phyloP scores from a whole-genome alignment of 1,140 invertebrate genomes.

The Metopolophium dirhodum region DNA sequence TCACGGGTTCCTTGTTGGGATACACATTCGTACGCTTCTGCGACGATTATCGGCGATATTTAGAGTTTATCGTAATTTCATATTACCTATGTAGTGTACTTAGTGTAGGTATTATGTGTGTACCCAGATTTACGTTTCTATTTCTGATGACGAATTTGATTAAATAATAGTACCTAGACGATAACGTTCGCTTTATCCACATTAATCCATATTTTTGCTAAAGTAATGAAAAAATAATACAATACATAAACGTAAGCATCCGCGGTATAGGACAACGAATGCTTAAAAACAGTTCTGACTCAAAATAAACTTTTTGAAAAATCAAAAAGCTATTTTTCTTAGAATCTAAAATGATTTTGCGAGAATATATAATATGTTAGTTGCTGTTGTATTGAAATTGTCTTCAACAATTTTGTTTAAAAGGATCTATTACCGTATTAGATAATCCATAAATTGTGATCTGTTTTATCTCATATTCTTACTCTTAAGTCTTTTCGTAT shows the following conservation, averaged over 20 bases:
- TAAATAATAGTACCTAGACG: no score
- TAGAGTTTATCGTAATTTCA: no score
- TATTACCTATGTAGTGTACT: no score
- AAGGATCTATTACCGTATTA: neutral
- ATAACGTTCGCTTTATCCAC: no score
- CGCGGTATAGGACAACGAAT: neutral
- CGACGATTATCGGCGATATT: no score
- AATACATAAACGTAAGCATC: neutral
- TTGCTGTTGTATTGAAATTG: neutral
- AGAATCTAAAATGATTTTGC: neutral
- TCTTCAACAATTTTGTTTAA: neutral
- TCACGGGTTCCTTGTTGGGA: no score
- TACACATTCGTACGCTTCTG: no score
- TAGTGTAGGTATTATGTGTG: no score
- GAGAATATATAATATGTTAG: neutral
- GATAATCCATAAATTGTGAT: neutral
- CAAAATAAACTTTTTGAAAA: no score
- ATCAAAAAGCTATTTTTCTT: neutral
- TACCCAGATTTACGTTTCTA: neutral
- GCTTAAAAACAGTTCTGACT: no score
- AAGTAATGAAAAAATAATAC: no score
- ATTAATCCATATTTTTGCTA: no score
- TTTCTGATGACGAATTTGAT: neutral
- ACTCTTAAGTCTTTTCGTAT: neutral
- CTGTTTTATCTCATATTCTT: neutral